Conservation (phyloP, 2,113 vertebrate species). For the Chaenocephalus aceratus region DNA sequence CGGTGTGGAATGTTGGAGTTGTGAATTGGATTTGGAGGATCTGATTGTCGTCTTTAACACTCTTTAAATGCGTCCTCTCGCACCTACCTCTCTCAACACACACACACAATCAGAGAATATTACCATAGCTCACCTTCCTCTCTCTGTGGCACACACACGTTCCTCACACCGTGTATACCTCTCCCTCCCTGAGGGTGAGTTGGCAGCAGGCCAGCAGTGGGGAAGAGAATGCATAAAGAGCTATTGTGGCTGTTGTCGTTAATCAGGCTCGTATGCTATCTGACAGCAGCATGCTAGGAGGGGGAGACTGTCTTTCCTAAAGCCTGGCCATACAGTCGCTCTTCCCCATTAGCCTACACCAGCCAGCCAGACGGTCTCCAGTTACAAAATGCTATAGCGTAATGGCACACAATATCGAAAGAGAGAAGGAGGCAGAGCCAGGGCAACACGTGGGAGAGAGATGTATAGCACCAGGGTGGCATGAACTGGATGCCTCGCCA, state of each 20-base stretch:
- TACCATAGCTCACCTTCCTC: conserved; percentile 64
- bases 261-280: conserved; percentile 84
- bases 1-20: conserved; percentile 37
- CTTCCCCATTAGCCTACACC: conserved; percentile 74
- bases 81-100: conserved; percentile 34
- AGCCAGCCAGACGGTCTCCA: conserved; percentile 78
- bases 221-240: conserved; percentile 79
- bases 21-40: conserved; percentile 68
- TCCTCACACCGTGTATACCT: conserved; percentile 59
- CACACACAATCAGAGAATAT: conserved; percentile 61
- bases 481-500: conserved; percentile 40
- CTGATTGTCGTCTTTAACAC: conserved; percentile 70
- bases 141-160: conserved; percentile 24
- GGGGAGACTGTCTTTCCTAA: conserved; percentile 74
- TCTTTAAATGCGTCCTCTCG: conserved; percentile 46
- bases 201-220: conserved; percentile 76
- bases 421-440: conserved; percentile 38
- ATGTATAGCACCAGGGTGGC: conserved; percentile 66
- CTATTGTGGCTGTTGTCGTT: conserved; percentile 84
- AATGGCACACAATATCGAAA: conserved; percentile 78
- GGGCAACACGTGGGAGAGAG: conserved; percentile 52
- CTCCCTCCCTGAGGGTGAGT: conserved; percentile 74
- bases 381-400: conserved; percentile 64
- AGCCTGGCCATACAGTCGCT: conserved; percentile 67
- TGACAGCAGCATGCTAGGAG: conserved; percentile 81